These are phyloP conservation scores for Tiliqua scincoides DNA, from an alignment of 2,113 vertebrate species.

Conservation along the genomic window DNA sequence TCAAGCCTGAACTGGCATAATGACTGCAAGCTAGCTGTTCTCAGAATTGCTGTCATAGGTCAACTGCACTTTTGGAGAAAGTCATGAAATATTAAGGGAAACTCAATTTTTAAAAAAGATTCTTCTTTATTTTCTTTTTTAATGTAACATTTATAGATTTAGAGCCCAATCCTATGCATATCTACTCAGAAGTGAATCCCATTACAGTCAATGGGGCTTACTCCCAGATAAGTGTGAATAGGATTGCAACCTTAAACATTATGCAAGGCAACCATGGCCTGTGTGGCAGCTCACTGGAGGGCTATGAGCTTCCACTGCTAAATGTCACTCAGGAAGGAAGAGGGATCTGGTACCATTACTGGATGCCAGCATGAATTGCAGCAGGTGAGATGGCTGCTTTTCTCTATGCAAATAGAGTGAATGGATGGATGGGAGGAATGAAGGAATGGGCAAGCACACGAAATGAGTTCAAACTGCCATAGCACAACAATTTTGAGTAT, in stretches of 20 bases:
- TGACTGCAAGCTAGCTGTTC: background rate
- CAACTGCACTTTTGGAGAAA: background rate
- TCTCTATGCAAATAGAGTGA: too few species aligned
- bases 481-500: background rate
- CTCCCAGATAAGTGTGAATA: too few species aligned
- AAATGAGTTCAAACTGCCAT: background rate
- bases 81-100: background rate
- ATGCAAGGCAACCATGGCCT: background rate
- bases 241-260: too few species aligned
- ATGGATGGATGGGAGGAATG: background rate
- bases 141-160: background rate
- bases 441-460: background rate
- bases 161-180: too few species aligned
- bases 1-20: background rate
- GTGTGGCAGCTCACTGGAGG: background rate
- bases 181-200: too few species aligned
- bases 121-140: background rate
- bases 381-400: background rate
- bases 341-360: background rate
- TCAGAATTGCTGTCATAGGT: background rate
- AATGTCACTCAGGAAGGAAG: background rate
- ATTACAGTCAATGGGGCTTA: too few species aligned
- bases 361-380: background rate
- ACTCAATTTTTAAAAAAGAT: background rate
- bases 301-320: background rate